Conservation (phyloP, 2,113 vertebrate genomes). For the Pomatostomus ruficeps region DNA sequence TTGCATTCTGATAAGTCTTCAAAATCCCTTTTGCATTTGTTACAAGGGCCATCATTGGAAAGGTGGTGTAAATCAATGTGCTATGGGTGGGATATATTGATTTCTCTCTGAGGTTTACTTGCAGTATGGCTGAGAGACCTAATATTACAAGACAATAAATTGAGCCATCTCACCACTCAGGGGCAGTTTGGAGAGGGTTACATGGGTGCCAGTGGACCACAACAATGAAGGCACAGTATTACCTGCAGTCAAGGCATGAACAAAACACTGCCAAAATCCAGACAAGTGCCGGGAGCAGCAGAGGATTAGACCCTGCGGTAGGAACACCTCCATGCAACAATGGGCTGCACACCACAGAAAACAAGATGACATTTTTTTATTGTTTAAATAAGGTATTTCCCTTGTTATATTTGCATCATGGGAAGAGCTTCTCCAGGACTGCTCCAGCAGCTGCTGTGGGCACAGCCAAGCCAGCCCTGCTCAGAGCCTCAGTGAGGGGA, state of each 20-base stretch:
- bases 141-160: background rate
- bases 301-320: background rate
- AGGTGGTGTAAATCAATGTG: slow-evolving; percentile 9
- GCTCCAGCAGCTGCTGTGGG: background rate
- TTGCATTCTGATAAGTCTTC: background rate
- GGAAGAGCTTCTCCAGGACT: background rate
- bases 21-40: background rate
- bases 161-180: background rate
- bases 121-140: background rate
- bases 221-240: background rate
- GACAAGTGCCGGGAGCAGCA: background rate
- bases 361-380: accelerated
- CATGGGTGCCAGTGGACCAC: background rate
- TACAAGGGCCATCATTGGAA: background rate
- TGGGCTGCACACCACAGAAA: background rate
- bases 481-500: background rate
- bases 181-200: background rate
- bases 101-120: slow-evolving; percentile 20
- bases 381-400: background rate
- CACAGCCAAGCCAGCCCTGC: background rate
- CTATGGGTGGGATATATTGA: slow-evolving; percentile 12
- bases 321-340: background rate
- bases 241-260: background rate
- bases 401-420: background rate
- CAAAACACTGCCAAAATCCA: background rate